phyloP scores from a whole-genome alignment of 2,113 vertebrate species.

The Steatornis caripensis region DNA sequence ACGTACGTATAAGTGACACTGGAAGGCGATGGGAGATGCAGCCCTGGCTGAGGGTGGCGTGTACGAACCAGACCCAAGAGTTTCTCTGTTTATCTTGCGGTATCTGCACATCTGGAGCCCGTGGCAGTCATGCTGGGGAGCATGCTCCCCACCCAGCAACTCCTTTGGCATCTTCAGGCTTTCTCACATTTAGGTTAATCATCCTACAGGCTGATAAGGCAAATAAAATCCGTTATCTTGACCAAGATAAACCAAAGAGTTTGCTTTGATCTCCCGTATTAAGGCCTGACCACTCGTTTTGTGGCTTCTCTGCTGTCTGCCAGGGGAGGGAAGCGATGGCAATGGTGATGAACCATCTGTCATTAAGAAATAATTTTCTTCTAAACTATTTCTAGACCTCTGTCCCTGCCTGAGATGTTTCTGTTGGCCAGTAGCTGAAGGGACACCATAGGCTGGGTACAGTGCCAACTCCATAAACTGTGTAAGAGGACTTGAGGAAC shows the following conservation, averaged over 20 bases:
- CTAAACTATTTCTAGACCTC: constrained; percentile 44
- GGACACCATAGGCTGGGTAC: constrained; percentile 26
- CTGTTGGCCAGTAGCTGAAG: constrained; percentile 46
- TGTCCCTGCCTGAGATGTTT: constrained; percentile 39
- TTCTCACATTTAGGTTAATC: constrained; percentile 49
- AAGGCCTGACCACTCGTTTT: neutral
- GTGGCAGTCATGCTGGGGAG: neutral
- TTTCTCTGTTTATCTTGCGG: neutral
- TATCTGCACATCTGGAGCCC: constrained; percentile 17
- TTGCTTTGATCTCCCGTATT: constrained; percentile 29
- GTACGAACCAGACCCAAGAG: neutral
- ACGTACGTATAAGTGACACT: neutral
- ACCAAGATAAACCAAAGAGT: constrained; percentile 30
- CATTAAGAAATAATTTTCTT: neutral
- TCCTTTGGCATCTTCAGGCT: neutral
- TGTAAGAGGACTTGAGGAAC: neutral
- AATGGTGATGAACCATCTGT: constrained; percentile 40
- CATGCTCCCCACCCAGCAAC: neutral
- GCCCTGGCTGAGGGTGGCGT: neutral
- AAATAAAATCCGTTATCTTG: constrained; percentile 58
- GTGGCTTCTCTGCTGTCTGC: constrained; percentile 9
- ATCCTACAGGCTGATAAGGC: constrained; percentile 39
- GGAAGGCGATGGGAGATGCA: neutral
- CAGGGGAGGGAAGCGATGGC: neutral
- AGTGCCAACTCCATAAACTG: constrained; percentile 48